Evolutionary conservation across 2,113 vertebrate genomes (phyloP), one percentile per base, ranked within the genome.

Genomic region (Eolophus roseicapilla): DNA sequence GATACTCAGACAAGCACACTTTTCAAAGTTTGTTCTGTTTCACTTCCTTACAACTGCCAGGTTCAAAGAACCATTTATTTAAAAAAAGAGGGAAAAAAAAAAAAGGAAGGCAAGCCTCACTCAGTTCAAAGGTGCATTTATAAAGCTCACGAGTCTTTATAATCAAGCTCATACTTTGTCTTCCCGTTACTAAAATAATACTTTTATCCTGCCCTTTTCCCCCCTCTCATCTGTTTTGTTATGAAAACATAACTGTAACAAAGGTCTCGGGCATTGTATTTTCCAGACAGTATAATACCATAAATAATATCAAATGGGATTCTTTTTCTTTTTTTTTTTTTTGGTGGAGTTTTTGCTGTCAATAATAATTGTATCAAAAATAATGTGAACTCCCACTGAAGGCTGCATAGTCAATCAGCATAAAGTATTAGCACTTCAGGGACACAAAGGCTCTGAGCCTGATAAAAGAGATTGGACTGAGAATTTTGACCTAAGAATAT

Each of bases 41-140:
- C 94, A 94, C 93, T 98, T 98, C 97, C 93, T 98, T 91, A 82
- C 77, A 97, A 94, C 86, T 77, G 90, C 91, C 82, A 94, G 95
- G 95, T 97, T 98, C 97, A 98, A 98, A 97, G 93, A 95, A 70
- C 81, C 97, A 95, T 95, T 98, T 96, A 93, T 96, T 92, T 31
- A 4, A 52, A 86, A 81, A 70, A 83, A 59, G 24, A 27, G 21
- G 31, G 28, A 39, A 39, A 39, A 39, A 9, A 25, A 25, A 35
- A 27, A 33, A 50, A 59, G 47, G 73, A 85, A 80, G 76, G 49
- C 62, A 41, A 50, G 12, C 17, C 37, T 59, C 6, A 0, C 67
- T 86, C 52, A 80, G 77, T 96, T 98, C 98, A 97, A 97, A 95
- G 95, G 97, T 90, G 65, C 75, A 88, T 96, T 97, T 93, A 93